Evolutionary conservation across 2,797 vertebrate genomes (phyloP).

Genomic region (Triplophysa bombifrons): DNA sequence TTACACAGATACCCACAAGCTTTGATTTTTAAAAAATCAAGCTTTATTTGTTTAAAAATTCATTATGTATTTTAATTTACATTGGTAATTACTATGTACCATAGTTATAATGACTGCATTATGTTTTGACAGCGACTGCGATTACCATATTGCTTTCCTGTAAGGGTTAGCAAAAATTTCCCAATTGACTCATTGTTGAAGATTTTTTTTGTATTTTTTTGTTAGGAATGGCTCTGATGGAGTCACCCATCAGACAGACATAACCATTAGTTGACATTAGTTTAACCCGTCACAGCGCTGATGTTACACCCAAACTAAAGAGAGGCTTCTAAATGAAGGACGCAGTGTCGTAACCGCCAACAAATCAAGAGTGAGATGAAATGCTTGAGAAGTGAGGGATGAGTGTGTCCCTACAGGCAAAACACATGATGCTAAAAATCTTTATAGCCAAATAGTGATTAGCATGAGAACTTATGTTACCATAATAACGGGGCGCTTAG

Average conservation of each 20-base stretch:
- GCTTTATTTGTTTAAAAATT: no score
- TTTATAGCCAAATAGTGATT: constrained; percentile 76
- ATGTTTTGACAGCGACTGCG: no score
- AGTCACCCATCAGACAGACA: background rate
- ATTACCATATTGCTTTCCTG: no score
- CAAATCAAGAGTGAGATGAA: constrained; percentile 64
- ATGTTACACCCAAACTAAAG: constrained; percentile 37
- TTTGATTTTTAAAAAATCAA: no score
- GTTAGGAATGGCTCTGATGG: no score
- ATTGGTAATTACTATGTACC: no score
- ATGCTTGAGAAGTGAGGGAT: constrained; percentile 38
- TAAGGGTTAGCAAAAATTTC: no score
- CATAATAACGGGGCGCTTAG: constrained; percentile 76
- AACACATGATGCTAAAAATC: constrained; percentile 66
- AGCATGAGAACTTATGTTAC: constrained; percentile 72
- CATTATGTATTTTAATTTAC: no score
- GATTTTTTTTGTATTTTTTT: no score
- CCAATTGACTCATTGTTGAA: no score
- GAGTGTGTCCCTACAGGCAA: constrained; percentile 57
- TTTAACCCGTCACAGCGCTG: constrained; percentile 9
- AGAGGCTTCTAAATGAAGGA: constrained; percentile 59
- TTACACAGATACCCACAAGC: no score
- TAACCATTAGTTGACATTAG: constrained; percentile 5
- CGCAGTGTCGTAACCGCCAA: constrained; percentile 69
- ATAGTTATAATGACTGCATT: no score